Percentiles rank a stretch among this genome's conserved stretches.
These are phyloP conservation scores for Eulacestoma nigropectus DNA, from an alignment of 2,113 vertebrate species.

Conservation along the genomic window DNA sequence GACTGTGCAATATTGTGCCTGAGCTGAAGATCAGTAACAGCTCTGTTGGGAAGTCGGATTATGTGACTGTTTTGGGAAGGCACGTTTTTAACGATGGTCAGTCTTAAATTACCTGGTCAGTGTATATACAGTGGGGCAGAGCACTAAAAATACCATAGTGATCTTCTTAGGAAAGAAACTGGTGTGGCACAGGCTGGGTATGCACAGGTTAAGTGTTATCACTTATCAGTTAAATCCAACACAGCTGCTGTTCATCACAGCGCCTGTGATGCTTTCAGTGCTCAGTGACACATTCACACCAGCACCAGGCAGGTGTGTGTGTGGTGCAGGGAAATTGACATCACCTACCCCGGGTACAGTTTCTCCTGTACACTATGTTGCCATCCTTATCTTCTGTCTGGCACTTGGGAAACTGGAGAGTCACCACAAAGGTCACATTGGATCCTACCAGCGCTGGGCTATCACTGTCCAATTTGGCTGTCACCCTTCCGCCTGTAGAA, in stretches of 20 bases:
- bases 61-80: neutral
- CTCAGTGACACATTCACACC: neutral
- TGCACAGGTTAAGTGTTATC: neutral
- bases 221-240: neutral
- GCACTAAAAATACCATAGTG: neutral
- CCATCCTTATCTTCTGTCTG: conserved; percentile 82
- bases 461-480: conserved; percentile 80
- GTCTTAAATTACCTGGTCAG: neutral
- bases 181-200: neutral
- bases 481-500: conserved; percentile 73
- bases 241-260: fast-evolving
- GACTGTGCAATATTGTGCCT: neutral
- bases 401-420: conserved; percentile 83
- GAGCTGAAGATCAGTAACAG: neutral
- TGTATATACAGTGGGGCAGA: neutral
- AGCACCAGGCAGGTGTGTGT: neutral
- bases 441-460: conserved; percentile 91
- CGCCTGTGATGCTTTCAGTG: neutral
- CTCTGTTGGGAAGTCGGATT: neutral
- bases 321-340: neutral
- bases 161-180: neutral
- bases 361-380: conserved; percentile 79
- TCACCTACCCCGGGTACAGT: conserved; percentile 81
- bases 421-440: conserved; percentile 80
- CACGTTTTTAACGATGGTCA: neutral